These are phyloP conservation scores for Epinotia bilunana DNA, from an alignment of 2,888 invertebrate species.

Conservation along the genomic window DNA sequence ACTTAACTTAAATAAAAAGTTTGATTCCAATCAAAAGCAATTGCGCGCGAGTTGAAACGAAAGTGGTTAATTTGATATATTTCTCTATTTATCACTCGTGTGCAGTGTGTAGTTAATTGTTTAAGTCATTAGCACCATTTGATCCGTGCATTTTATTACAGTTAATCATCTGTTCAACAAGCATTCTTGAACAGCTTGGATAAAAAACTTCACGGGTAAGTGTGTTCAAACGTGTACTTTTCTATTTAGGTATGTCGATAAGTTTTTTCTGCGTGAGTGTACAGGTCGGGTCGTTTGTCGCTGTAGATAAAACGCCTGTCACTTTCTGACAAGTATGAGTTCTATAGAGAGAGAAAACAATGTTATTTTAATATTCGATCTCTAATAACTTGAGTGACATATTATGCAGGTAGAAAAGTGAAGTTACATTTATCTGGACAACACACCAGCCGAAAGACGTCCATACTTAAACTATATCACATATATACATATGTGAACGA, in stretches of 20 bases:
- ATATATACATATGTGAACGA: too few relatives aligned
- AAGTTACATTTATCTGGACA: too few relatives aligned
- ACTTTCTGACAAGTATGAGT: too few relatives aligned
- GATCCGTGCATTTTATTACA: slow-evolving; percentile 17
- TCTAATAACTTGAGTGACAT: too few relatives aligned
- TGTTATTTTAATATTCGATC: too few relatives aligned
- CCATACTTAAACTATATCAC: too few relatives aligned
- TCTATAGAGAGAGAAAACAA: too few relatives aligned
- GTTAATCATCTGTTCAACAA: slow-evolving; percentile 8
- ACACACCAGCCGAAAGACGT: too few relatives aligned
- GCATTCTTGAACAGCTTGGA: not conserved
- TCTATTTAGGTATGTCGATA: not conserved
- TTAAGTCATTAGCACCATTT: slow-evolving; percentile 25
- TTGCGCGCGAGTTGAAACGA: slow-evolving; percentile 5
- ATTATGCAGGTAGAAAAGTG: too few relatives aligned
- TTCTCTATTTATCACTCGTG: slow-evolving; percentile 14
- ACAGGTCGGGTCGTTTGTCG: not conserved
- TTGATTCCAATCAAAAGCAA: slow-evolving; percentile 14
- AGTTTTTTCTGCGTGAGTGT: not conserved
- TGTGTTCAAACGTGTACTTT: not conserved
- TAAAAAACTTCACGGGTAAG: not conserved
- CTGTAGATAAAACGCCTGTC: too few relatives aligned
- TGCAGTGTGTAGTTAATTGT: slow-evolving; percentile 12
- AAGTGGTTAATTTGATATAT: slow-evolving; percentile 28
- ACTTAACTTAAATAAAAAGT: not conserved